Conservation (phyloP, 2,888 invertebrate species). For the Portevinia maculata region DNA sequence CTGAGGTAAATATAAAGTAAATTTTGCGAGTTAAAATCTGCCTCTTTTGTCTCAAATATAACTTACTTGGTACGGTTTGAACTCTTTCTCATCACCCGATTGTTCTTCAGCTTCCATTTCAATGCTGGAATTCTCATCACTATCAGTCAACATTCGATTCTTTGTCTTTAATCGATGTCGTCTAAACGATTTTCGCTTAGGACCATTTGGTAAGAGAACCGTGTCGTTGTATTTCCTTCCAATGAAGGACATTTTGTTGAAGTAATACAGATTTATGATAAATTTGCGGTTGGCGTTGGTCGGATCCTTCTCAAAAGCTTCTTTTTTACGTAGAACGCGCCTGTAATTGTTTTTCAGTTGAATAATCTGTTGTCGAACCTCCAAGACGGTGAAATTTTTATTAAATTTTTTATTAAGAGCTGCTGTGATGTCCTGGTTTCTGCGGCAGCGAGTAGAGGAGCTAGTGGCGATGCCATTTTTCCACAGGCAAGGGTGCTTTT, state of each 20-base stretch:
- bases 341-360: neutral
- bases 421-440: neutral
- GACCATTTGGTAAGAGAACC: neutral
- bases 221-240: neutral
- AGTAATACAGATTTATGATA: slow-evolving; percentile 27
- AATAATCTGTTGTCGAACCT: neutral
- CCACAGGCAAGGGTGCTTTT: slow-evolving; percentile 19
- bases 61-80: neutral
- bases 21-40: no score
- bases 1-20: neutral
- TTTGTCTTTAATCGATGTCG: neutral
- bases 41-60: neutral
- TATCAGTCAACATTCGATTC: neutral
- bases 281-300: neutral
- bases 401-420: neutral
- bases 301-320: slow-evolving; percentile 37
- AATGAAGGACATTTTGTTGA: slow-evolving; percentile 33
- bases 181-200: neutral
- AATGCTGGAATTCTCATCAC: neutral
- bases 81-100: neutral
- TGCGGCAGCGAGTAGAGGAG: neutral
- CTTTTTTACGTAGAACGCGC: slow-evolving; percentile 9
- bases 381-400: neutral
- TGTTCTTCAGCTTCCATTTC: neutral
- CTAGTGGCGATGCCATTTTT: neutral